Evolutionary conservation across 1,140 invertebrate genomes (phyloP).

Genomic region (Bombus huntii): DNA sequence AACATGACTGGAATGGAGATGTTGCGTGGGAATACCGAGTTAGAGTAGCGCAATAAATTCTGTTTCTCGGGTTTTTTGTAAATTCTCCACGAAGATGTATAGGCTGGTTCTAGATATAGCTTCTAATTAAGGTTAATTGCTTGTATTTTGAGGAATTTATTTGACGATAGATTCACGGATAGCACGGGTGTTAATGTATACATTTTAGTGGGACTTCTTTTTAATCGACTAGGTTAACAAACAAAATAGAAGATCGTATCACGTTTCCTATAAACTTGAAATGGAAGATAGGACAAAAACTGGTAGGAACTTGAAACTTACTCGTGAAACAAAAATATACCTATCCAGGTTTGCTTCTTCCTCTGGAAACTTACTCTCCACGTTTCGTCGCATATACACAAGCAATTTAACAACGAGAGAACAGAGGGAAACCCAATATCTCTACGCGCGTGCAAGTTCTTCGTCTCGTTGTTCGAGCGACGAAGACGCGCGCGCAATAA

Average conservation of each 20-base stretch:
- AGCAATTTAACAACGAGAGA: background rate
- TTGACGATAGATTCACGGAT: too few species aligned
- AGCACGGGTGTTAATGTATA: too few species aligned
- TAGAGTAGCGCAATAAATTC: background rate
- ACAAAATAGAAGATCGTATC: background rate
- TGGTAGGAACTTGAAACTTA: background rate
- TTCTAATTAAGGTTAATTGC: background rate
- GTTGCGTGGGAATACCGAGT: background rate
- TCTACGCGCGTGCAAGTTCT: background rate
- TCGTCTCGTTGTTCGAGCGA: background rate
- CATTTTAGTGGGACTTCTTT: too few species aligned
- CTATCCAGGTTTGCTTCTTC: too few species aligned
- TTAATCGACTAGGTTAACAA: background rate
- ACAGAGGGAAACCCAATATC: background rate
- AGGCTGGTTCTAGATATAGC: background rate
- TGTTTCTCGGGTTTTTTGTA: background rate
- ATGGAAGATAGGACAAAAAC: background rate
- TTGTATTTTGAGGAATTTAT: too few species aligned
- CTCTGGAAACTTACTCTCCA: background rate
- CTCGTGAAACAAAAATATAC: background rate
- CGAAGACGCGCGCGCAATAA: background rate
- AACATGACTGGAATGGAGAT: background rate
- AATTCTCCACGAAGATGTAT: background rate
- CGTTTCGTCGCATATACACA: background rate
- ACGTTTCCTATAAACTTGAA: background rate